Percentiles rank a stretch among this genome's conserved stretches.
phyloP scores from a whole-genome alignment of 2,113 vertebrate genomes.

The Tragelaphus scriptus region DNA sequence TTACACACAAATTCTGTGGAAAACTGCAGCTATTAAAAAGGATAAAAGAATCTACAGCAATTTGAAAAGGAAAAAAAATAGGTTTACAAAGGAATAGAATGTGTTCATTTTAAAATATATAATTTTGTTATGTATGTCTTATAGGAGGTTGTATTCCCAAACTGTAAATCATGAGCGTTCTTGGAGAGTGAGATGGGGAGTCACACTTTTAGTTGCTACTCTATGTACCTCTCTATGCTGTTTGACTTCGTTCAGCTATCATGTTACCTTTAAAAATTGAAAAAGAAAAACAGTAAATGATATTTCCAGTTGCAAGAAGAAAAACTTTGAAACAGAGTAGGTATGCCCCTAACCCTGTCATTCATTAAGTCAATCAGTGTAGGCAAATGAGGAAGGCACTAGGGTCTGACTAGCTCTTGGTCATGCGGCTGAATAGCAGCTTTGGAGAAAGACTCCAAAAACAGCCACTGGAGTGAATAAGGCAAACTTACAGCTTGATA shows the following conservation, averaged over 20 bases:
- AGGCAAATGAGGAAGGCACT: background rate
- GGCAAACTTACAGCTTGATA: background rate
- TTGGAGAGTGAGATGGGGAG: background rate
- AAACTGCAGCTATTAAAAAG: conserved; percentile 15
- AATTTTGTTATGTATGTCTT: background rate
- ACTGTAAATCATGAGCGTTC: background rate
- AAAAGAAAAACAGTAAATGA: background rate
- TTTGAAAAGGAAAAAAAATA: background rate
- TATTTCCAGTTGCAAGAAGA: background rate
- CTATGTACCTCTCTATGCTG: background rate
- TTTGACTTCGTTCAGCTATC: conserved; percentile 18
- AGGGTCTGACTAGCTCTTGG: background rate
- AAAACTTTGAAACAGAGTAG: background rate
- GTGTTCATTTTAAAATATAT: background rate
- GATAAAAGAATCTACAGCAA: background rate
- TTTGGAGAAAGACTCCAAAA: conserved; percentile 9
- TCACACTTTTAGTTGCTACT: conserved; percentile 26
- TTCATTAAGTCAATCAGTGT: background rate
- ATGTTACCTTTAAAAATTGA: background rate
- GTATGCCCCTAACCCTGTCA: background rate
- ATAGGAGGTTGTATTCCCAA: background rate
- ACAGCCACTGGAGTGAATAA: background rate
- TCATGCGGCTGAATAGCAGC: background rate
- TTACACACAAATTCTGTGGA: background rate
- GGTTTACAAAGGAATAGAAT: background rate